phyloP scores from a whole-genome alignment of 2,113 vertebrate species.

The Oreochromis spilurus region DNA sequence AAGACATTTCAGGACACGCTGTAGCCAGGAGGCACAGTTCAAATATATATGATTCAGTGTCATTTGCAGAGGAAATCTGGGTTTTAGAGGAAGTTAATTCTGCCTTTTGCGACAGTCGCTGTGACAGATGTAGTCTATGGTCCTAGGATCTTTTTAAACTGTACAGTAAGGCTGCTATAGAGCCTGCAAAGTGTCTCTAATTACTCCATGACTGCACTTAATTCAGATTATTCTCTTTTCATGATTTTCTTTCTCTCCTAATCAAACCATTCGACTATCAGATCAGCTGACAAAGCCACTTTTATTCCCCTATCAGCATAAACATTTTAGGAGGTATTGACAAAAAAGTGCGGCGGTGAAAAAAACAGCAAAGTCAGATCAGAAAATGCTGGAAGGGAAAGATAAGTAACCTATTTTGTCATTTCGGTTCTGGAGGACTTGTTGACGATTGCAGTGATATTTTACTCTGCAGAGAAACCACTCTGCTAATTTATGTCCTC shows the following conservation, averaged over 20 bases:
- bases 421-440: background rate
- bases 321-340: background rate
- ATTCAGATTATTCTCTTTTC: background rate
- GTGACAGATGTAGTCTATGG: slow-evolving; percentile 17
- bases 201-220: background rate
- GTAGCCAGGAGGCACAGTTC: slow-evolving; percentile 67
- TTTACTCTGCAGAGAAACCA: background rate
- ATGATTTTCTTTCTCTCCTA: background rate
- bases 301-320: background rate
- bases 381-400: background rate
- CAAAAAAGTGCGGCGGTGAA: background rate
- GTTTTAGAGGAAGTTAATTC: slow-evolving; percentile 65
- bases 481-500: slow-evolving; percentile 9
- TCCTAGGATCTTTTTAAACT: background rate
- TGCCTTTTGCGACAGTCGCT: slow-evolving; percentile 8
- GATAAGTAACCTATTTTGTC: background rate
- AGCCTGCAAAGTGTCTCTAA: background rate
- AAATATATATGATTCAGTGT: slow-evolving; percentile 72
- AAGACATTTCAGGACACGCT: slow-evolving; percentile 68
- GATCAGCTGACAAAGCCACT: background rate
- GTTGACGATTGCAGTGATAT: background rate
- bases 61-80: slow-evolving; percentile 67
- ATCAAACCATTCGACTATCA: background rate
- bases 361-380: background rate
- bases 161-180: background rate